phyloP scores from a whole-genome alignment of 2,113 vertebrate species.

The Limnothrissa miodon region DNA sequence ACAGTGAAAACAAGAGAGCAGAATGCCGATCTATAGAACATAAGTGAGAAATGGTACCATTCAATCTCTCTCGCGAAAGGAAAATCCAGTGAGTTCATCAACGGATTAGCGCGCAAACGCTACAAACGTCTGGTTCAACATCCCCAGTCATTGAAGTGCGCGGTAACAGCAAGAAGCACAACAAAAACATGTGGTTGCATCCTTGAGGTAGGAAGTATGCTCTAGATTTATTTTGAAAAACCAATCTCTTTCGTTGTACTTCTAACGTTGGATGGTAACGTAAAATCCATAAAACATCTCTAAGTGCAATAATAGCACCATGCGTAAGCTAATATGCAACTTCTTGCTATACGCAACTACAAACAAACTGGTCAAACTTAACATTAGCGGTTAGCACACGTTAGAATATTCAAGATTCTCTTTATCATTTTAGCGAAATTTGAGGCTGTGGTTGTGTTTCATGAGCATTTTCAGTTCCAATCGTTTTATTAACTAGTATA shows the following conservation, averaged over 20 bases:
- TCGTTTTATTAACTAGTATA: background rate
- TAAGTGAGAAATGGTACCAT: background rate
- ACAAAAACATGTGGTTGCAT: constrained; percentile 77
- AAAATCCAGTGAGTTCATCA: background rate
- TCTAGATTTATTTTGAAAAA: constrained; percentile 5
- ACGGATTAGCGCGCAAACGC: background rate
- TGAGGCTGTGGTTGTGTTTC: background rate
- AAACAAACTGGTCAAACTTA: background rate
- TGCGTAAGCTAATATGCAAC: background rate
- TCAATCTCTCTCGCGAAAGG: background rate
- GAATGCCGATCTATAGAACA: background rate
- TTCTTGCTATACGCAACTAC: background rate
- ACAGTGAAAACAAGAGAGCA: background rate
- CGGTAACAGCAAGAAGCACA: constrained; percentile 74
- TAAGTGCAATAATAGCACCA: background rate
- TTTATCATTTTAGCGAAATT: background rate
- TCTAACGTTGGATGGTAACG: background rate
- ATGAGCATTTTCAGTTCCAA: background rate
- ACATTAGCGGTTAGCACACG: background rate
- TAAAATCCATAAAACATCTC: background rate
- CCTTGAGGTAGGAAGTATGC: constrained; percentile 62
- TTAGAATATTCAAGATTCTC: background rate
- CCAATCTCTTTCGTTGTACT: background rate
- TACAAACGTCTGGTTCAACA: background rate
- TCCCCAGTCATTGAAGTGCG: constrained; percentile 57